These are phyloP conservation scores for Steinernema hermaphroditum DNA, from an alignment of 2,888 invertebrate species.

Conservation along the genomic window DNA sequence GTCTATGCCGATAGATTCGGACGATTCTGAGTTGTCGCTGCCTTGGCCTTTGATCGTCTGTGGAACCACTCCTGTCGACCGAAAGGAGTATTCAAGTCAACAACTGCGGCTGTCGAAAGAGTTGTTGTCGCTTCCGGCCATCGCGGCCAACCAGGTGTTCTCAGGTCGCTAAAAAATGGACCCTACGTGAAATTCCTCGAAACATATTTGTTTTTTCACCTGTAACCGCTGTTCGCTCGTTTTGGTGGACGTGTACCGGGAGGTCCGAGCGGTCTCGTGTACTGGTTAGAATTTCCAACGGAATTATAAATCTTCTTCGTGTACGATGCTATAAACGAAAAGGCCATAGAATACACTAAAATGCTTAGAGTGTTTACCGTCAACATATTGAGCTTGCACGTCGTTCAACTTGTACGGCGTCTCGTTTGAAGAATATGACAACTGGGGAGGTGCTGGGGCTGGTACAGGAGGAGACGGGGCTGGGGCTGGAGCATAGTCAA, in stretches of 20 bases:
- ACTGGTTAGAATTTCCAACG: neutral
- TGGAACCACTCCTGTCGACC: conserved; percentile 2
- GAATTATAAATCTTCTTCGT: conserved; percentile 15
- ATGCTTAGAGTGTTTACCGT: too few species aligned
- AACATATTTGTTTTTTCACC: neutral
- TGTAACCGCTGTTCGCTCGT: neutral
- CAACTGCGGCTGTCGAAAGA: neutral
- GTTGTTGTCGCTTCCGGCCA: conserved; percentile 17
- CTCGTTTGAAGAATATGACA: neutral
- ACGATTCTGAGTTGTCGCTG: neutral
- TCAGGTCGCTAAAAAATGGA: neutral
- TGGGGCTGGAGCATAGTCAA: neutral
- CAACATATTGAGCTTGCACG: neutral
- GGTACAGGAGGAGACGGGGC: neutral
- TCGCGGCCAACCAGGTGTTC: neutral
- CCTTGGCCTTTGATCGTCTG: conserved; percentile 8
- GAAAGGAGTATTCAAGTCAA: neutral
- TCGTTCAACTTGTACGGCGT: neutral
- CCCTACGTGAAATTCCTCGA: too few species aligned
- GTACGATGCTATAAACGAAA: neutral
- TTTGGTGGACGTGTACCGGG: conserved; percentile 1
- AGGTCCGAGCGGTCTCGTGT: neutral
- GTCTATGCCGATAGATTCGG: neutral
- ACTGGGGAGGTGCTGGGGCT: neutral
- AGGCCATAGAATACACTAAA: too few species aligned